Conservation (phyloP, 2,113 vertebrate species). For the Aphyosemion australe region DNA sequence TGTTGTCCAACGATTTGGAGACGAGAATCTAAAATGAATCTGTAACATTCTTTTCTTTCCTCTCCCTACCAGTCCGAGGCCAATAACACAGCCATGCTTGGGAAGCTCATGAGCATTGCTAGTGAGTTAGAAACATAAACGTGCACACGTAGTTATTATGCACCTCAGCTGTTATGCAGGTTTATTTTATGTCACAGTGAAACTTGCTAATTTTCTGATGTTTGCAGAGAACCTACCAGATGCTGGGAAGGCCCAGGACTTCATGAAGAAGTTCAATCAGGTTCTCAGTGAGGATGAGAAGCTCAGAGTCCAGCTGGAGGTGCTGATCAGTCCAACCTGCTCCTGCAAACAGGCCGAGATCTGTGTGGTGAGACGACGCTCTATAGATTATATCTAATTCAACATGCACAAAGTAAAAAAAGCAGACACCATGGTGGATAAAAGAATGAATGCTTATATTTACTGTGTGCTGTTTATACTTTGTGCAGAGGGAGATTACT, state of each 20-base stretch:
- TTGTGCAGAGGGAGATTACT: conserved; percentile 93
- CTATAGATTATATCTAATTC: not conserved
- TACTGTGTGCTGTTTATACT: conserved; percentile 6
- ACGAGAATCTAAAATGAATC: not conserved
- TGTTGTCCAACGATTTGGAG: not conserved
- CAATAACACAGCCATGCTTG: conserved; percentile 95
- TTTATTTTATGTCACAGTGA: not conserved
- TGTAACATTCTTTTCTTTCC: conserved; percentile 7
- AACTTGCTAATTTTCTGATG: not conserved
- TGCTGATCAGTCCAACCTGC: conserved; percentile 95
- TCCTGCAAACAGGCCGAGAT: conserved; percentile 98
- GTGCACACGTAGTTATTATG: not conserved
- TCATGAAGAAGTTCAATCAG: conserved; percentile 99
- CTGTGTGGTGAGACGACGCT: conserved; percentile 90
- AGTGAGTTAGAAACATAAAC: conserved; percentile 82
- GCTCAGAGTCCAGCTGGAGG: conserved; percentile 89
- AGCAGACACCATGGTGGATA: too few relatives aligned
- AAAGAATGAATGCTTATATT: not conserved
- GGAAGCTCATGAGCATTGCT: conserved; percentile 97
- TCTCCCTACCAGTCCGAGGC: conserved; percentile 86
- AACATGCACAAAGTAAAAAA: not conserved
- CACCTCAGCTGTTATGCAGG: too few relatives aligned
- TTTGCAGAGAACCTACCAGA: conserved; percentile 94
- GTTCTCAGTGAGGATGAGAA: conserved; percentile 98
- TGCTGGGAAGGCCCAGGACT: conserved; percentile 98